Conservation (phyloP, 2,113 vertebrate species). For the Eudyptes chrysolophus region DNA sequence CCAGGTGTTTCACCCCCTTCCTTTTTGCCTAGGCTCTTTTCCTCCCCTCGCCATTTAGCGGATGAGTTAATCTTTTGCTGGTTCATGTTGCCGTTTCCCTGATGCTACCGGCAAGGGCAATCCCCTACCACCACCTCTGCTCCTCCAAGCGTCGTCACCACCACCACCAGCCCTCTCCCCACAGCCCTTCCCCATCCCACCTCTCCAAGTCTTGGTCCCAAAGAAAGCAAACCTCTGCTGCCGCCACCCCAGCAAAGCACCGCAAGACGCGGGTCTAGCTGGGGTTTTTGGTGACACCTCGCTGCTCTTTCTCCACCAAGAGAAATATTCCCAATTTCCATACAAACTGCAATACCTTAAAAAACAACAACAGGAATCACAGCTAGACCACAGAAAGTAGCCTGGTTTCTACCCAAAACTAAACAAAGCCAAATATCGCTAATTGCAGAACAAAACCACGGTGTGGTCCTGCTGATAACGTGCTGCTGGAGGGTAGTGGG, state of each 20-base stretch:
- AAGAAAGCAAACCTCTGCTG: background rate
- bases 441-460: background rate
- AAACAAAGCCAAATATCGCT: background rate
- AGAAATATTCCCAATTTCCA: background rate
- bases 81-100: background rate
- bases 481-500: background rate
- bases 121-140: background rate
- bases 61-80: background rate
- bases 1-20: background rate
- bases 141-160: background rate
- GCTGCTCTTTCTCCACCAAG: background rate
- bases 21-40: background rate
- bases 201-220: background rate
- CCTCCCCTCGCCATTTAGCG: background rate
- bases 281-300: background rate
- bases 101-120: background rate
- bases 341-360: background rate
- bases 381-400: background rate
- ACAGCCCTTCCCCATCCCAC: background rate
- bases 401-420: background rate
- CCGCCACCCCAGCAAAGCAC: background rate
- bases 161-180: background rate
- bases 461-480: background rate
- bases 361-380: background rate
- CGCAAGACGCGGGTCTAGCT: accelerated